A percentile compares a stretch with the other conserved stretches of the same genome.
These are phyloP conservation scores for Oncorhynchus clarkii DNA, from an alignment of 2,113 vertebrate genomes.

Conservation along the genomic window DNA sequence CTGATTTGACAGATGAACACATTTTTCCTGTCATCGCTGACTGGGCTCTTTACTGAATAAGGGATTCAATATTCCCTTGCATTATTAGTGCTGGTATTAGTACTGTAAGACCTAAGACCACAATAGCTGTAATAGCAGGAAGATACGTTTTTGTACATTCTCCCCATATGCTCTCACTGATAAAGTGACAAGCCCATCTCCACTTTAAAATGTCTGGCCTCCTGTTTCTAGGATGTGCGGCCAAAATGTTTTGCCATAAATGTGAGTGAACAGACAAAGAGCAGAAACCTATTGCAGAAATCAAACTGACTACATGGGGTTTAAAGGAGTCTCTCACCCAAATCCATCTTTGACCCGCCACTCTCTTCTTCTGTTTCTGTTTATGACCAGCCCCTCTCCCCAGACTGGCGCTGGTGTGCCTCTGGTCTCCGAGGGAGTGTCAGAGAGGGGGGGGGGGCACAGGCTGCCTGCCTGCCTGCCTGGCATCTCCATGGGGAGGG, in stretches of 20 bases:
- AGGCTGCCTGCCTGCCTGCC: neutral
- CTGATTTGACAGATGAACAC: neutral
- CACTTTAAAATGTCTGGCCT: neutral
- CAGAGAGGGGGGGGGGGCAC: conserved; percentile 17
- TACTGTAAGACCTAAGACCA: neutral
- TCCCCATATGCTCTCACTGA: neutral
- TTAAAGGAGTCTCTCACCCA: conserved; percentile 58
- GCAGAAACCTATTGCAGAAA: conserved; percentile 1
- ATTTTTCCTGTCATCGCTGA: conserved; percentile 6
- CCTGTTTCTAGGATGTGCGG: neutral
- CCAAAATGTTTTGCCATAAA: neutral
- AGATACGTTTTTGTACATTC: neutral
- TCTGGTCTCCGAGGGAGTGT: conserved; percentile 37
- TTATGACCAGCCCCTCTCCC: neutral
- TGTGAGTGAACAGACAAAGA: neutral
- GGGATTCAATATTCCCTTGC: neutral
- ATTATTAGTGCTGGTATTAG: neutral
- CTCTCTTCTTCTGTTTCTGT: conserved; percentile 7
- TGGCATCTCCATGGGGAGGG: conserved; percentile 35
- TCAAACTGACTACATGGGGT: neutral
- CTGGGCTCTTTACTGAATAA: conserved; percentile 1
- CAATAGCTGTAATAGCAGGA: neutral
- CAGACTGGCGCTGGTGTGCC: neutral
- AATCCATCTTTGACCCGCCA: conserved; percentile 51
- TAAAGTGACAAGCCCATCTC: neutral